Percentiles rank a stretch among this genome's conserved stretches.
Evolutionary conservation across 2,797 vertebrate genomes (phyloP).

Genomic region (Bradypus variegatus): DNA sequence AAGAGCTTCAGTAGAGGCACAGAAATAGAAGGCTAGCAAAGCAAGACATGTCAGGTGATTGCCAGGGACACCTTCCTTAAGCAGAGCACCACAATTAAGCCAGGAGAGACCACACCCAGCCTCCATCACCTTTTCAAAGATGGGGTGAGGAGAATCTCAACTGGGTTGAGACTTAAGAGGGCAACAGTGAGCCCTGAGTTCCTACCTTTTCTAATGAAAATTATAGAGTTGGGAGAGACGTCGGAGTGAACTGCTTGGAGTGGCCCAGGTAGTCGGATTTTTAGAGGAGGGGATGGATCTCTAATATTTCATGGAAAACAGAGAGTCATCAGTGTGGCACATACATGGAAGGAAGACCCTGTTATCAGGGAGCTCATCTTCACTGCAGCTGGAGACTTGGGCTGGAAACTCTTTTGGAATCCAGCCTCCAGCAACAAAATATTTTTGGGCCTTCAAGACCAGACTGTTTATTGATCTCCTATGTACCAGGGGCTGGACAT

Average conservation of each 20-base stretch:
- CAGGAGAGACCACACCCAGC: constrained; percentile 18
- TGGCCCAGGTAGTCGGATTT: constrained; percentile 42
- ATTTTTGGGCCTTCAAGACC: background rate
- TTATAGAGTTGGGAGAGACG: constrained; percentile 64
- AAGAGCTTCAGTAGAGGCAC: background rate
- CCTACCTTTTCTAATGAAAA: constrained; percentile 65
- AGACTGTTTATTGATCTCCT: background rate
- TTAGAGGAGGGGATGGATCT: constrained; percentile 55
- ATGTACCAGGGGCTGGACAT: background rate
- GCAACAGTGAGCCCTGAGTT: background rate
- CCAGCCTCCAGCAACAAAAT: background rate
- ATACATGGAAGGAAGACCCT: background rate
- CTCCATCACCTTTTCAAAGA: constrained; percentile 5
- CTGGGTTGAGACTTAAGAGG: constrained; percentile 4
- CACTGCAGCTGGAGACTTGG: background rate
- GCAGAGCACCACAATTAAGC: constrained; percentile 40
- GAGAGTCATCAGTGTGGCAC: constrained; percentile 44
- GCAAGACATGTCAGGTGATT: background rate
- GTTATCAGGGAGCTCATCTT: background rate
- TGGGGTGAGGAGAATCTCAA: background rate
- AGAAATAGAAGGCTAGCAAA: constrained; percentile 50
- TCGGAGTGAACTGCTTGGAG: constrained; percentile 62
- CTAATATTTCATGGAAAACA: constrained; percentile 60
- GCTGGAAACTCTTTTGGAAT: background rate
- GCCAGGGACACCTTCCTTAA: constrained; percentile 25